Evolutionary conservation across 1,140 invertebrate species (phyloP).

Genomic region (Atopsyche davidsoni): DNA sequence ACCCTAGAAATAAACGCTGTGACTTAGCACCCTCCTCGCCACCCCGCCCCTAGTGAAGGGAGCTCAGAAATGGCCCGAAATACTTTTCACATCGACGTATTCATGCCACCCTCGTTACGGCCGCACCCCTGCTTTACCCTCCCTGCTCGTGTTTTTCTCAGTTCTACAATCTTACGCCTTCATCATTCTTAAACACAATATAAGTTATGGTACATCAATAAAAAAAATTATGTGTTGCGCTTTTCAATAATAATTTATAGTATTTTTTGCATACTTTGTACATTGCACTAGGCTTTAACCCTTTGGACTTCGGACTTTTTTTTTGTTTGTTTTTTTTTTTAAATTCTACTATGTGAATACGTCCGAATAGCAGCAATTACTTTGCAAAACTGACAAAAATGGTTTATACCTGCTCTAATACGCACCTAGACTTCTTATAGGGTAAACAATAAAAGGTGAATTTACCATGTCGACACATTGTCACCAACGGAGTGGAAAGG

Average conservation of each 20-base stretch:
- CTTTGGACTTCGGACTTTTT: too few relatives aligned
- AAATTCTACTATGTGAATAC: too few relatives aligned
- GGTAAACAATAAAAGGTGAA: too few relatives aligned
- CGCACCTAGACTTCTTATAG: too few relatives aligned
- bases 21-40: slow-evolving; percentile 15
- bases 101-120: slow-evolving; percentile 10
- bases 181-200: slow-evolving; percentile 15
- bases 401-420: too few relatives aligned
- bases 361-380: too few relatives aligned
- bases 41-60: slow-evolving; percentile 7
- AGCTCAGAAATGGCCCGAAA: slow-evolving; percentile 27
- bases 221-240: not conserved
- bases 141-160: slow-evolving; percentile 21
- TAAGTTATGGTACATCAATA: not conserved
- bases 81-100: slow-evolving; percentile 29
- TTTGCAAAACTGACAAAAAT: too few relatives aligned
- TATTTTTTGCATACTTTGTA: too few relatives aligned
- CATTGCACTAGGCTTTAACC: too few relatives aligned
- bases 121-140: slow-evolving; percentile 4
- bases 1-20: slow-evolving; percentile 14
- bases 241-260: not conserved
- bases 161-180: slow-evolving; percentile 25
- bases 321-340: too few relatives aligned
- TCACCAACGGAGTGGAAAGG: too few relatives aligned
- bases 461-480: too few relatives aligned